These are phyloP conservation scores for Oncorhynchus kisutch DNA, from an alignment of 2,113 vertebrate species.

Conservation along the genomic window DNA sequence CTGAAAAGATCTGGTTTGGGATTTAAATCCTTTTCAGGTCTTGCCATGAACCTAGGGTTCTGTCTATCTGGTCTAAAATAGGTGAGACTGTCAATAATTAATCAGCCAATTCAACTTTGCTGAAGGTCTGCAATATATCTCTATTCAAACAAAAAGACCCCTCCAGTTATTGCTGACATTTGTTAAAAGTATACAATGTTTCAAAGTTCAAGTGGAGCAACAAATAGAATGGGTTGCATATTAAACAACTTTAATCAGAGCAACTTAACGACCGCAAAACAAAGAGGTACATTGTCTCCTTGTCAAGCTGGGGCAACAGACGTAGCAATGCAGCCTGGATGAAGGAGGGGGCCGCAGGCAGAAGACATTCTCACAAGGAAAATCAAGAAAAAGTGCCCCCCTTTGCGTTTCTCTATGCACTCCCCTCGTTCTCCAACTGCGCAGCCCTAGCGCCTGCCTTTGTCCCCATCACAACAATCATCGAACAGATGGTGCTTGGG, in stretches of 20 bases:
- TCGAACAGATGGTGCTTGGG: conserved; percentile 78
- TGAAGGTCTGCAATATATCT: no score
- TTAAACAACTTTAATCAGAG: neutral
- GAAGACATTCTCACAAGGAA: conserved; percentile 1
- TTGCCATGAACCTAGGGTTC: no score
- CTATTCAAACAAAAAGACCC: no score
- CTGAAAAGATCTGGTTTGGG: neutral
- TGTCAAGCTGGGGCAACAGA: conserved; percentile 13
- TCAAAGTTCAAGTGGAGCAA: neutral
- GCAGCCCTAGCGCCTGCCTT: conserved; percentile 65
- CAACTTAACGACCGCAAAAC: conserved; percentile 15
- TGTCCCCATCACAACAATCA: conserved; percentile 61
- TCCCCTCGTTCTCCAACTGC: conserved; percentile 40
- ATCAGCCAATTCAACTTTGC: no score
- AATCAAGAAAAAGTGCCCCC: conserved; percentile 10
- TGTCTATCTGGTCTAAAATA: no score
- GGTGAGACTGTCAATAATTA: no score
- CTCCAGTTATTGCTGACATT: no score
- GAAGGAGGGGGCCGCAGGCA: conserved; percentile 6
- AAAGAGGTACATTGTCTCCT: conserved; percentile 31
- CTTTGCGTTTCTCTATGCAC: neutral
- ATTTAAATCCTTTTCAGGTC: no score
- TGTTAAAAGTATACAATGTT: neutral
- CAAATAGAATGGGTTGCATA: neutral
- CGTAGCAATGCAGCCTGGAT: conserved; percentile 17